phyloP scores from a whole-genome alignment of 2,888 invertebrate genomes.

The Elysia crispata region DNA sequence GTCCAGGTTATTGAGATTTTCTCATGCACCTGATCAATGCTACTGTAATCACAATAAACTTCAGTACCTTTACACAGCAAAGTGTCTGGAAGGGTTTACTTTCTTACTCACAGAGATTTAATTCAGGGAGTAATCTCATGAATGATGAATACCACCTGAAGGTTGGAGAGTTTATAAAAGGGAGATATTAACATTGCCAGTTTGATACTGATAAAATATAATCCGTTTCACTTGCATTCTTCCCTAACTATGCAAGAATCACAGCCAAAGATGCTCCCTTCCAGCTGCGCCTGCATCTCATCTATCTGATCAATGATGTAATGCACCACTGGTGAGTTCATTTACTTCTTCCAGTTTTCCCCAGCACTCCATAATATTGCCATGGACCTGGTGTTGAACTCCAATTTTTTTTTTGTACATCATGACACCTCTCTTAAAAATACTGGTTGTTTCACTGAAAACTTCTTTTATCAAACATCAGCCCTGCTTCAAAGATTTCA shows the following conservation, averaged over 20 bases:
- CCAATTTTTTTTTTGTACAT: background rate
- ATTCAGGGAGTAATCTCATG: too few species aligned
- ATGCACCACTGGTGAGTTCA: slow-evolving; percentile 87
- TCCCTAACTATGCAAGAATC: slow-evolving; percentile 79
- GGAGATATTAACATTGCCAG: background rate
- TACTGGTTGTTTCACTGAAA: too few species aligned
- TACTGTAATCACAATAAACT: background rate
- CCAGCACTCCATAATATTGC: too few species aligned
- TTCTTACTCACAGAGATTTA: too few species aligned
- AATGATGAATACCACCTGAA: background rate
- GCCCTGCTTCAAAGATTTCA: too few species aligned
- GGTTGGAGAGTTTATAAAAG: too few species aligned
- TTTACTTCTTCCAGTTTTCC: background rate
- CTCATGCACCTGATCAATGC: background rate
- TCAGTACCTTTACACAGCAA: background rate
- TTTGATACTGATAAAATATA: background rate
- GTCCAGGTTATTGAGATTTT: background rate
- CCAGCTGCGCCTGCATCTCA: slow-evolving; percentile 95
- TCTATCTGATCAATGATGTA: slow-evolving; percentile 99
- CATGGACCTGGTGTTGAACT: too few species aligned
- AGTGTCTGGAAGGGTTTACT: too few species aligned
- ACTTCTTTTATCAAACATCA: too few species aligned
- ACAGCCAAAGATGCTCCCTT: slow-evolving; percentile 85
- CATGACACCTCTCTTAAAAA: too few species aligned
- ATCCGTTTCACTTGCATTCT: background rate